phyloP scores from a whole-genome alignment of 2,113 vertebrate species.

The Callipepla squamata region DNA sequence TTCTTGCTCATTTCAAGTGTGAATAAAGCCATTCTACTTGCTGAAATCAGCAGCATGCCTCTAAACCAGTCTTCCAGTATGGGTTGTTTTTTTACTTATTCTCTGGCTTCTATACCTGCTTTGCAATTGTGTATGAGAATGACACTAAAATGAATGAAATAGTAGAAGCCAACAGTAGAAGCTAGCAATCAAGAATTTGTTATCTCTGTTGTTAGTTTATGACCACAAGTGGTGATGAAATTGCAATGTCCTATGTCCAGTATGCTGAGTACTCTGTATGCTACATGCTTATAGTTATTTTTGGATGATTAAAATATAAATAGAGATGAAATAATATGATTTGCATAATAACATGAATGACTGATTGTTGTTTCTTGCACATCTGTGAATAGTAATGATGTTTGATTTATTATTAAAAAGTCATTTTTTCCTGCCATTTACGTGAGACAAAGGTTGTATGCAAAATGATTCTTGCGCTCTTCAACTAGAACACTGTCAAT shows the following conservation, averaged over 20 bases:
- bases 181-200: not conserved
- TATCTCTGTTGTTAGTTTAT: not conserved
- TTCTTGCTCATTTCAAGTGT: not conserved
- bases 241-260: not conserved
- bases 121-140: not conserved
- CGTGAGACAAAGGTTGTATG: constrained; percentile 58
- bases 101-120: not conserved
- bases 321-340: not conserved
- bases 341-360: not conserved
- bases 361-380: not conserved
- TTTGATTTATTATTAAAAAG: constrained; percentile 44
- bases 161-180: not conserved
- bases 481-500: constrained; percentile 26
- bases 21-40: not conserved
- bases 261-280: not conserved
- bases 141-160: not conserved
- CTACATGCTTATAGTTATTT: not conserved
- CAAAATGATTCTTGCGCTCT: constrained; percentile 40
- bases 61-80: not conserved
- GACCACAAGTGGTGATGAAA: not conserved
- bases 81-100: not conserved
- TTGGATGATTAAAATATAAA: constrained; percentile 25
- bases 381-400: constrained; percentile 32
- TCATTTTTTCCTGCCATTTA: constrained; percentile 61
- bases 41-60: not conserved